Conservation (phyloP, 1,140 invertebrate species). For the Monochamus saltuarius region DNA sequence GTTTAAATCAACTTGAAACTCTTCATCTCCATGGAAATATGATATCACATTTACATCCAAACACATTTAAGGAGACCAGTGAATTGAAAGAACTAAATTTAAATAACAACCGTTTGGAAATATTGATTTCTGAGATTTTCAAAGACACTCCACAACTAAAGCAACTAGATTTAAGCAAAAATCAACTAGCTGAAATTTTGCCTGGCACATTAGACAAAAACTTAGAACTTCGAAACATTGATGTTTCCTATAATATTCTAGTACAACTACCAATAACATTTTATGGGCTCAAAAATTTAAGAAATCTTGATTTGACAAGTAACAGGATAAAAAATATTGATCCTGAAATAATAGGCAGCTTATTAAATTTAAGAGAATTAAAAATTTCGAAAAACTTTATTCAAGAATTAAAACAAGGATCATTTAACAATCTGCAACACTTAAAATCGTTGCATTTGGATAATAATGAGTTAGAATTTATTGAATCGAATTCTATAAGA, state of each 20-base stretch:
- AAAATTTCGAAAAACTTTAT: conserved; percentile 74
- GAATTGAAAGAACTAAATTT: conserved; percentile 70
- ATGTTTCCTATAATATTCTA: conserved; percentile 77
- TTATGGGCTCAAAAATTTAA: conserved; percentile 65
- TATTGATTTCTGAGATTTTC: conserved; percentile 67
- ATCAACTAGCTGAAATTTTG: conserved; percentile 70
- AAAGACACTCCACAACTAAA: conserved; percentile 65
- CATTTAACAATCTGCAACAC: conserved; percentile 70
- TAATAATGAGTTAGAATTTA: conserved; percentile 75
- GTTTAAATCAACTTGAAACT: conserved; percentile 69
- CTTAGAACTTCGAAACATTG: conserved; percentile 69
- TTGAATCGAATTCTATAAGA: conserved; percentile 75
- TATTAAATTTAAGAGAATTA: conserved; percentile 67
- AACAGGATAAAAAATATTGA: conserved; percentile 75
- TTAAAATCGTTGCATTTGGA: conserved; percentile 75
- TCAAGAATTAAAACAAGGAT: conserved; percentile 67
- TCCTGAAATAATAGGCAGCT: conserved; percentile 65
- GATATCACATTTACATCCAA: conserved; percentile 65
- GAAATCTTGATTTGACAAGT: conserved; percentile 73
- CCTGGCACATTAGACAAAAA: conserved; percentile 65
- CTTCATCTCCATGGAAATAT: conserved; percentile 78
- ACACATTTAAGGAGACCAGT: conserved; percentile 64
- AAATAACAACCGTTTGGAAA: conserved; percentile 73
- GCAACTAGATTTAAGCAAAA: conserved; percentile 73
- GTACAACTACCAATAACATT: conserved; percentile 70